These are phyloP conservation scores for Delia radicum DNA, from an alignment of 1,140 invertebrate species.

Conservation along the genomic window DNA sequence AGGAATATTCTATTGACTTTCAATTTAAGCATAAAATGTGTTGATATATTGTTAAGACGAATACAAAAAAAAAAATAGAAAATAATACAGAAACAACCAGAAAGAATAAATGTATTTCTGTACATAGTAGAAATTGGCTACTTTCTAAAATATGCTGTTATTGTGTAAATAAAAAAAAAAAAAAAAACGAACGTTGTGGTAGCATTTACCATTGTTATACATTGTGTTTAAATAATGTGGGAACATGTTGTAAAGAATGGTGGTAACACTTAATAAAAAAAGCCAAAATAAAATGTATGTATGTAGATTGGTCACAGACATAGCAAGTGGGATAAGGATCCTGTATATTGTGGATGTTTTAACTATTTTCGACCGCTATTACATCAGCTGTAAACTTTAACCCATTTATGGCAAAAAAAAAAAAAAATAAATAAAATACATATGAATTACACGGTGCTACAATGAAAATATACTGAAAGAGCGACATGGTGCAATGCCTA, in stretches of 20 bases:
- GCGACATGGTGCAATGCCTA: no score
- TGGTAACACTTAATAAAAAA: no score
- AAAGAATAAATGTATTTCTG: not conserved
- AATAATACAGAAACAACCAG: not conserved
- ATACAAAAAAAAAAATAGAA: not conserved
- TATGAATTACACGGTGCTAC: no score
- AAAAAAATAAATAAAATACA: no score
- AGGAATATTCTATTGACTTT: constrained; percentile 18
- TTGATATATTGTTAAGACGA: not conserved
- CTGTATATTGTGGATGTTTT: no score
- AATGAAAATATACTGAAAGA: no score
- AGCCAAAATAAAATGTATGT: no score
- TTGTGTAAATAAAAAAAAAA: not conserved
- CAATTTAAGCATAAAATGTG: constrained; percentile 17
- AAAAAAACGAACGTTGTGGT: not conserved
- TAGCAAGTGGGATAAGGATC: no score
- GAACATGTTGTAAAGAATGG: not conserved
- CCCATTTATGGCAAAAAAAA: no score
- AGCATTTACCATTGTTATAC: not conserved
- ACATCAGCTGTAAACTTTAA: no score
- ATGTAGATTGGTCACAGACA: no score
- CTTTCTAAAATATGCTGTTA: not conserved
- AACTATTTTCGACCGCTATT: no score
- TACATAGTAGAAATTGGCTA: not conserved
- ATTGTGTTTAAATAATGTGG: not conserved